Conservation (phyloP, 2,888 invertebrate species). For the Cyrtodaria siliqua region DNA sequence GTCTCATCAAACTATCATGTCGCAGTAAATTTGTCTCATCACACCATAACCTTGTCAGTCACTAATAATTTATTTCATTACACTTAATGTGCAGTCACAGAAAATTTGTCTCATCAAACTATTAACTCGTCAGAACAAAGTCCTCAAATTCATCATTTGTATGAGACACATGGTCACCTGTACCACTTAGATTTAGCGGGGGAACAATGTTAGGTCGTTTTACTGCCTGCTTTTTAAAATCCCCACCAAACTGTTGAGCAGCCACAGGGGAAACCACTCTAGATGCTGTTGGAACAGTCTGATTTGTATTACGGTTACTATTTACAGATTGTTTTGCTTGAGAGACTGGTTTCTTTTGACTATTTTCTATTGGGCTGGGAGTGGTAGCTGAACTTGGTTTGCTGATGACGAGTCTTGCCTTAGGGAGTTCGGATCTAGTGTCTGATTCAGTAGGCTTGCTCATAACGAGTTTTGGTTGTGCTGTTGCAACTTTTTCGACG, state of each 20-base stretch:
- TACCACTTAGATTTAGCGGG: constrained; percentile 31
- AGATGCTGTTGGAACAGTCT: neutral
- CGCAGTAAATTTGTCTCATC: no score
- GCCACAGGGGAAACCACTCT: neutral
- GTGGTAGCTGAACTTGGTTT: constrained; percentile 10
- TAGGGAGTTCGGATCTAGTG: neutral
- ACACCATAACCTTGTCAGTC: no score
- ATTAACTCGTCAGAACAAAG: constrained; percentile 14
- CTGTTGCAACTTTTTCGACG: neutral
- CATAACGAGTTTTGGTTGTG: constrained; percentile 2
- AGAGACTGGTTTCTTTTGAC: neutral
- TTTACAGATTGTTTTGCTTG: neutral
- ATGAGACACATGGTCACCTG: constrained; percentile 11
- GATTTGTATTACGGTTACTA: neutral
- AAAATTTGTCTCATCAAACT: no score
- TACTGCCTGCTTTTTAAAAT: neutral
- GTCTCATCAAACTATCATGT: no score
- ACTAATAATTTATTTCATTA: no score
- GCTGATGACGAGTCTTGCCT: constrained; percentile 3
- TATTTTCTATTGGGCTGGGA: neutral
- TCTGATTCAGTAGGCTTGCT: neutral
- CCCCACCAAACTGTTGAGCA: neutral
- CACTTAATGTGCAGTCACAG: no score
- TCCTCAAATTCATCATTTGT: constrained; percentile 26
- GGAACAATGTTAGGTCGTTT: constrained; percentile 56